phyloP scores from a whole-genome alignment of 2,888 invertebrate species.

The Troglohyphantes excavatus region DNA sequence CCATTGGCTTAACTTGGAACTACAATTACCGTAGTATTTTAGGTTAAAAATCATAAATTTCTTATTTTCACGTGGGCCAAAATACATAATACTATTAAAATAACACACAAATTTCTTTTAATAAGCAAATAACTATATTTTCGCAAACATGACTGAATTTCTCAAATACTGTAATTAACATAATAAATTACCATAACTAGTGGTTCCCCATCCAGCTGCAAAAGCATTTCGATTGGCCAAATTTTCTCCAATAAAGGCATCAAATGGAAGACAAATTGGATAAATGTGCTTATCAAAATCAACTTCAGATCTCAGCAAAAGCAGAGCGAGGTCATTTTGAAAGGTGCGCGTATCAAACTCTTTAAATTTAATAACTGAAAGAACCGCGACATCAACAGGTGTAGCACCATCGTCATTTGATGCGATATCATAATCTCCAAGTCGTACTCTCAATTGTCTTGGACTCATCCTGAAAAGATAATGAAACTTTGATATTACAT shows the following conservation, averaged over 20 bases:
- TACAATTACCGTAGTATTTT: too few relatives aligned
- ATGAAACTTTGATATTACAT: too few relatives aligned
- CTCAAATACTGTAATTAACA: background rate
- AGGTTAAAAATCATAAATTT: too few relatives aligned
- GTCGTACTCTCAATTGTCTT: slow-evolving; percentile 40
- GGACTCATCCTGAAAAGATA: slow-evolving; percentile 56
- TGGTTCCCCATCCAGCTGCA: slow-evolving; percentile 79
- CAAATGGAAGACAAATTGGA: slow-evolving; percentile 77
- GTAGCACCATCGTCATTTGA: slow-evolving; percentile 55
- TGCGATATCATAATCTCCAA: slow-evolving; percentile 69
- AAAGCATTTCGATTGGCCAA: slow-evolving; percentile 72
- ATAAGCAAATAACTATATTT: too few relatives aligned
- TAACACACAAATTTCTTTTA: too few relatives aligned
- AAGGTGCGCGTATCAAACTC: slow-evolving; percentile 58
- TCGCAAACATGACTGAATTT: too few relatives aligned
- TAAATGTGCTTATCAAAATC: slow-evolving; percentile 36
- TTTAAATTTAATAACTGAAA: slow-evolving; percentile 27
- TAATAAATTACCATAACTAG: slow-evolving; percentile 55
- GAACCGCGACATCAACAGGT: slow-evolving; percentile 50
- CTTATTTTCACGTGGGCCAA: too few relatives aligned
- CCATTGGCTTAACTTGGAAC: too few relatives aligned
- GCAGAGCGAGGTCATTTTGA: slow-evolving; percentile 75
- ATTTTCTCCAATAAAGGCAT: slow-evolving; percentile 51
- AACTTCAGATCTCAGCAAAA: slow-evolving; percentile 42
- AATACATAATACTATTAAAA: too few relatives aligned